A percentile compares a stretch with the other conserved stretches of the same genome.
These are phyloP conservation scores for Gyps fulvus DNA, from an alignment of 2,113 vertebrate genomes.

Conservation along the genomic window DNA sequence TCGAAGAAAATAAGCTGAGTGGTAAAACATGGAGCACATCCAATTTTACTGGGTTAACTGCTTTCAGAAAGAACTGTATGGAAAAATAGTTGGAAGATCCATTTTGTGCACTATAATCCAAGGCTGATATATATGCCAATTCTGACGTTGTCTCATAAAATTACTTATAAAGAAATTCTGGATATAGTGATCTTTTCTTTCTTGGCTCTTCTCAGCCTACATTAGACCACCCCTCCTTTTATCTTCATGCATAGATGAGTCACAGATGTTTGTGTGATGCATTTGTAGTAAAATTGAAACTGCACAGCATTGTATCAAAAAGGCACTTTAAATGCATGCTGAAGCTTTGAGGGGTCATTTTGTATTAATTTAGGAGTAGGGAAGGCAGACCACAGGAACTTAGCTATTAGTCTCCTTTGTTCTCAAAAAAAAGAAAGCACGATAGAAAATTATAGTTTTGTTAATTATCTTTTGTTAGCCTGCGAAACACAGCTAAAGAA, in stretches of 20 bases:
- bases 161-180: not conserved
- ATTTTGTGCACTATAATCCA: not conserved
- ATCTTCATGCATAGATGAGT: not conserved
- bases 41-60: not conserved
- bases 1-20: not conserved
- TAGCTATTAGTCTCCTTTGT: not conserved
- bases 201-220: not conserved
- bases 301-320: not conserved
- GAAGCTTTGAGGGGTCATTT: not conserved
- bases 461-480: conserved; percentile 30
- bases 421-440: not conserved
- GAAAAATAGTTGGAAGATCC: not conserved
- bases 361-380: not conserved
- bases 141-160: not conserved
- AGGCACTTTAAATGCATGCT: not conserved
- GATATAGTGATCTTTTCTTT: not conserved
- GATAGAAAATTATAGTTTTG: conserved; percentile 22
- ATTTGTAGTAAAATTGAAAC: not conserved
- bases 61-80: not conserved
- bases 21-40: not conserved
- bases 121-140: not conserved
- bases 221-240: not conserved
- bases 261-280: conserved; percentile 13
- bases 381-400: not conserved
- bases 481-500: conserved; percentile 18